Conservation (phyloP, 2,888 invertebrate genomes). For the Galeruca laticollis region DNA sequence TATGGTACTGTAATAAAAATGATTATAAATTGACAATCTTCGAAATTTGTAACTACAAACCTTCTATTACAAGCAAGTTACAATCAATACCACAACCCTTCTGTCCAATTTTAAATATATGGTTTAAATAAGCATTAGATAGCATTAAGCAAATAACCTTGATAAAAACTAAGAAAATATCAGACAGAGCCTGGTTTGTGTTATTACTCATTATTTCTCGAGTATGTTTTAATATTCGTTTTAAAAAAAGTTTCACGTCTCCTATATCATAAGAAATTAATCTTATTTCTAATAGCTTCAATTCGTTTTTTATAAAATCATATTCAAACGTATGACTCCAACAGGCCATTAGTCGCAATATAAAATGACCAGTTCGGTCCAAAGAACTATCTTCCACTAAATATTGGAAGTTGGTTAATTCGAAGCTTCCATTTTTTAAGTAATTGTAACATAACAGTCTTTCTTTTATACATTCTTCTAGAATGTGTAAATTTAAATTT, state of each 20-base stretch:
- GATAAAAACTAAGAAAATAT: slow-evolving; percentile 33
- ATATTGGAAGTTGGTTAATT: slow-evolving; percentile 68
- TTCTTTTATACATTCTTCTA: slow-evolving; percentile 69
- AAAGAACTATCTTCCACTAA: slow-evolving; percentile 72
- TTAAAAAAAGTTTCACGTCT: slow-evolving; percentile 44
- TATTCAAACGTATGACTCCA: slow-evolving; percentile 61
- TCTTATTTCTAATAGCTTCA: slow-evolving; percentile 44
- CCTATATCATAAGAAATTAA: slow-evolving; percentile 43
- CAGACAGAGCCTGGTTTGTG: slow-evolving; percentile 25
- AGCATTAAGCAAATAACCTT: slow-evolving; percentile 45
- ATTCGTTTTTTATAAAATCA: slow-evolving; percentile 56
- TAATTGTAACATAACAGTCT: slow-evolving; percentile 69
- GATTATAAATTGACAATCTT: neutral
- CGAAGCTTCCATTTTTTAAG: slow-evolving; percentile 55
- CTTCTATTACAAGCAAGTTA: slow-evolving; percentile 35
- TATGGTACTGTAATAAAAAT: slow-evolving; percentile 67
- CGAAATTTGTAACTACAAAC: slow-evolving; percentile 21
- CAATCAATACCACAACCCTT: slow-evolving; percentile 27
- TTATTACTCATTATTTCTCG: slow-evolving; percentile 24
- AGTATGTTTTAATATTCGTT: slow-evolving; percentile 46
- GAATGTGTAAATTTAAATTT: slow-evolving; percentile 68
- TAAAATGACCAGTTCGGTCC: slow-evolving; percentile 73
- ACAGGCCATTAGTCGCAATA: slow-evolving; percentile 67
- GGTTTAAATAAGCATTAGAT: slow-evolving; percentile 42
- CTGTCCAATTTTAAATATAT: slow-evolving; percentile 30